phyloP scores from a whole-genome alignment of 2,113 vertebrate species.

The Apeltes quadracus region DNA sequence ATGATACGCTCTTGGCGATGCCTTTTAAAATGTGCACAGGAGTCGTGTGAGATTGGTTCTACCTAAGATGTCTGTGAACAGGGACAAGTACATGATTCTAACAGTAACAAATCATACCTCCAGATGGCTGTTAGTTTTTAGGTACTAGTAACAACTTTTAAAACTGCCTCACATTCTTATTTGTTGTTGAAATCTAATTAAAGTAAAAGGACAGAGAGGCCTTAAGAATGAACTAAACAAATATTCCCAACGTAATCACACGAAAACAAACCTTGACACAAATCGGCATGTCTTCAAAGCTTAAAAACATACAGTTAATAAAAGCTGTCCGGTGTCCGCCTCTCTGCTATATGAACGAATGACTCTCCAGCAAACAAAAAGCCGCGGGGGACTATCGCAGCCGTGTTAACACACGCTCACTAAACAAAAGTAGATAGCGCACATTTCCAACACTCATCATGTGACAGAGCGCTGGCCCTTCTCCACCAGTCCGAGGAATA shows the following conservation, averaged over 20 bases:
- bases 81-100: constrained; percentile 17
- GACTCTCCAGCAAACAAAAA: constrained; percentile 53
- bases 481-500: constrained; percentile 83
- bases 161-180: not conserved
- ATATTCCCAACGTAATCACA: not conserved
- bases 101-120: not conserved
- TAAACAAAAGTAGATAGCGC: constrained; percentile 65
- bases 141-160: not conserved
- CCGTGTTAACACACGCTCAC: constrained; percentile 59
- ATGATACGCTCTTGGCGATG: constrained; percentile 57
- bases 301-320: constrained; percentile 24
- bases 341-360: constrained; percentile 45
- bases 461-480: constrained; percentile 81
- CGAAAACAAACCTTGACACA: constrained; percentile 6
- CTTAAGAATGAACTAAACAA: not conserved
- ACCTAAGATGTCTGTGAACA: constrained; percentile 15
- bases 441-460: constrained; percentile 72
- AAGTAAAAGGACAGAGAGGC: not conserved
- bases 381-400: constrained; percentile 33
- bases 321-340: not conserved
- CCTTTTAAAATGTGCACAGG: constrained; percentile 44
- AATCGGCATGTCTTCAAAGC: not conserved
- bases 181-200: not conserved
- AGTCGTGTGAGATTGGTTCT: constrained; percentile 39
- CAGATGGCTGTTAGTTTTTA: not conserved